These are phyloP conservation scores for Polyommatus icarus DNA, from an alignment of 2,888 invertebrate species.

Conservation along the genomic window DNA sequence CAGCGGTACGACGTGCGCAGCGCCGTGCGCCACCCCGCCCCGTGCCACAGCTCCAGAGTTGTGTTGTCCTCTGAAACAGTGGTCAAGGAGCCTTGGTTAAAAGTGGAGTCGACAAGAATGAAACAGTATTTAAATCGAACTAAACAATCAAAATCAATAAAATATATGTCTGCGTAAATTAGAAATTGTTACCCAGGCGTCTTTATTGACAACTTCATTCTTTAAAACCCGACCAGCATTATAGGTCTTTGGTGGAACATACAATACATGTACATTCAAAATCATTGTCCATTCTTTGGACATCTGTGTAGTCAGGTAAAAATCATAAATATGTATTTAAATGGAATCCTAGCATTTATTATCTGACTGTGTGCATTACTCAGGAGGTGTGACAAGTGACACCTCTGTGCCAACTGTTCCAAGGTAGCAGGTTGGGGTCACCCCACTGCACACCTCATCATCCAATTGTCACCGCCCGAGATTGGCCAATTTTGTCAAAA, in stretches of 20 bases:
- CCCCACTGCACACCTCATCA: not conserved
- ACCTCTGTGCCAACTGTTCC: not conserved
- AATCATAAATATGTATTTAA: no score
- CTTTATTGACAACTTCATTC: no score
- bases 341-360: no score
- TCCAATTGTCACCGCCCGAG: not conserved
- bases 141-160: no score
- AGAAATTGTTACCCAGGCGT: no score
- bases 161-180: no score
- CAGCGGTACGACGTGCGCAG: conserved; percentile 87
- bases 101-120: not conserved
- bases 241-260: no score
- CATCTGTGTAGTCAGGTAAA: no score
- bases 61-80: conserved; percentile 38
- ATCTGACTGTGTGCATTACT: not conserved
- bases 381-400: not conserved
- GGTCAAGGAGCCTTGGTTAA: no score
- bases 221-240: no score
- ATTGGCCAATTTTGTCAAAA: not conserved
- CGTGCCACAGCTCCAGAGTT: conserved; percentile 69
- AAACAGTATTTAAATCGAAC: not conserved
- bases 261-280: no score
- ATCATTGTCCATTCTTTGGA: no score
- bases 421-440: not conserved
- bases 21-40: conserved; percentile 80